Percentiles rank a stretch among this genome's conserved stretches.
Evolutionary conservation across 2,797 vertebrate genomes (phyloP).

Genomic region (Hippoglossus hippoglossus): DNA sequence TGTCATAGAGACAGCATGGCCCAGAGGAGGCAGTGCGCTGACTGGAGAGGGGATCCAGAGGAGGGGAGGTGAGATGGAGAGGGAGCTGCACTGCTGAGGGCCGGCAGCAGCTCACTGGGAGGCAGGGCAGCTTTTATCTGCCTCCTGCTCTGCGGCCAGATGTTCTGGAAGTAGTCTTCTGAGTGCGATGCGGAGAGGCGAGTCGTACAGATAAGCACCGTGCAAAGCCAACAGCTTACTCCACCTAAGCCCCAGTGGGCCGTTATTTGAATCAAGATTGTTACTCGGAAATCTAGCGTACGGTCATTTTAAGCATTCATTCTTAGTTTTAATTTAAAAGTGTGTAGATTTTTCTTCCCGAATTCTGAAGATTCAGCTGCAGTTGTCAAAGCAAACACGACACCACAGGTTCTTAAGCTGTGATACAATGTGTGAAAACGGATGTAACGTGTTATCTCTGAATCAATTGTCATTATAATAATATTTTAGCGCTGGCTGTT

Average conservation of each 20-base stretch:
- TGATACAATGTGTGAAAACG: constrained; percentile 4
- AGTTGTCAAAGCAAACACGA: neutral
- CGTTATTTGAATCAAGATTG: constrained; percentile 30
- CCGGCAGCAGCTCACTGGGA: constrained; percentile 42
- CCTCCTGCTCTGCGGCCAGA: constrained; percentile 60
- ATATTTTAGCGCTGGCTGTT: constrained; percentile 32
- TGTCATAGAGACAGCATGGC: constrained; percentile 92
- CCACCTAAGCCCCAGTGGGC: constrained; percentile 23
- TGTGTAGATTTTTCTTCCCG: no score
- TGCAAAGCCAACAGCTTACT: constrained; percentile 53
- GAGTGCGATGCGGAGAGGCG: constrained; percentile 49
- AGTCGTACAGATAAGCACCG: constrained; percentile 56
- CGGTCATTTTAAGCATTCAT: constrained; percentile 17
- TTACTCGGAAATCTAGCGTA: constrained; percentile 27
- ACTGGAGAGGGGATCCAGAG: constrained; percentile 46
- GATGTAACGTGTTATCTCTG: neutral
- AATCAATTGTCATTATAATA: constrained; percentile 14
- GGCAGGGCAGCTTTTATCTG: constrained; percentile 37
- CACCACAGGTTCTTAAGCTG: neutral
- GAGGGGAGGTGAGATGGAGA: constrained; percentile 64
- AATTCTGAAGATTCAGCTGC: neutral
- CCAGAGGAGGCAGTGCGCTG: constrained; percentile 83
- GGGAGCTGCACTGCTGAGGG: constrained; percentile 58
- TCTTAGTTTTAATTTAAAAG: no score
- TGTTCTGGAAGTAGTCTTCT: constrained; percentile 59